These are phyloP conservation scores for Agrilus mali DNA, from an alignment of 2,888 invertebrate species.

Conservation along the genomic window DNA sequence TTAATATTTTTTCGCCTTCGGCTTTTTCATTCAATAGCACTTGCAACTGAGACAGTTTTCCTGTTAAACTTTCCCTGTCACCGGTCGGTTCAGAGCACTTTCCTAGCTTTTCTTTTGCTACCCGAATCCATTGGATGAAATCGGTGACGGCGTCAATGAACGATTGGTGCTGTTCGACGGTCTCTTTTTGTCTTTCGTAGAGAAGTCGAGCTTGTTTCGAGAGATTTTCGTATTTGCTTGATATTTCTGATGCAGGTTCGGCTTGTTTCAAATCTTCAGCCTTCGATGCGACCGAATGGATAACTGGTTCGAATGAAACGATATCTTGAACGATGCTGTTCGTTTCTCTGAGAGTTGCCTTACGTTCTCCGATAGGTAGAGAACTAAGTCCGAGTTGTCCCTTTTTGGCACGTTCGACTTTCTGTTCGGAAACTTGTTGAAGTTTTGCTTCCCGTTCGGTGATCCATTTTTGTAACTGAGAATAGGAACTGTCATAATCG, in stretches of 20 bases:
- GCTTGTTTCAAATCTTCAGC: conserved; percentile 86
- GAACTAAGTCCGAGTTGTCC: conserved; percentile 67
- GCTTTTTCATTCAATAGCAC: conserved; percentile 72
- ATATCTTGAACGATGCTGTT: conserved; percentile 94
- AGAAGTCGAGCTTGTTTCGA: conserved; percentile 84
- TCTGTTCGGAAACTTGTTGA: conserved; percentile 79
- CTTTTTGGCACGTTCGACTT: conserved; percentile 65
- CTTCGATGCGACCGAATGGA: conserved; percentile 87
- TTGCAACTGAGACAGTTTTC: conserved; percentile 76
- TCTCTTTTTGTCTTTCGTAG: conserved; percentile 78
- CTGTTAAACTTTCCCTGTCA: conserved; percentile 76
- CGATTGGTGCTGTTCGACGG: conserved; percentile 82
- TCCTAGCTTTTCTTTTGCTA: conserved; percentile 78
- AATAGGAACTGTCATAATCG: conserved; percentile 87
- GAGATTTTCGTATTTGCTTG: conserved; percentile 78
- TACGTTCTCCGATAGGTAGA: conserved; percentile 71
- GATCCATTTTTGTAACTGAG: conserved; percentile 89
- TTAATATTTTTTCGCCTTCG: conserved; percentile 71
- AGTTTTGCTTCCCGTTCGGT: conserved; percentile 84
- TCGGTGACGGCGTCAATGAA: conserved; percentile 87
- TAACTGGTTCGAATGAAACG: conserved; percentile 93
- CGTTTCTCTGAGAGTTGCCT: conserved; percentile 79
- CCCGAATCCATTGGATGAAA: conserved; percentile 83
- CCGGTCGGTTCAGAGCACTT: conserved; percentile 90
- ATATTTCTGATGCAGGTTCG: conserved; percentile 83